Conservation (phyloP, 2,797 vertebrate genomes). For the Sebastes diaconus region DNA sequence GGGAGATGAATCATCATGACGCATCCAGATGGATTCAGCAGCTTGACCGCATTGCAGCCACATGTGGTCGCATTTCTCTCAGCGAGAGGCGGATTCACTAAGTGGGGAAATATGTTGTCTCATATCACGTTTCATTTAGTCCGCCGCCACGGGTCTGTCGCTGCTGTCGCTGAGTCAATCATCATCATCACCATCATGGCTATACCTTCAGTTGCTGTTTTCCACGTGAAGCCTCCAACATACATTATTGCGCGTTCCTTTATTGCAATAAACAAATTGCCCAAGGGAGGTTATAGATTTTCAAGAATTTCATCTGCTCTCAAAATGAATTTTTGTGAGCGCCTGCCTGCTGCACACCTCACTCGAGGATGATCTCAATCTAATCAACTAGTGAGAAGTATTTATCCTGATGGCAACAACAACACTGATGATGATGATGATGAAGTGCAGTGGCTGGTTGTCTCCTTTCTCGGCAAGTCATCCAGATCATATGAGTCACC, state of each 20-base stretch:
- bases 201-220: slow-evolving; percentile 2
- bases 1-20: slow-evolving; percentile 44
- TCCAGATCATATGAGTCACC: slow-evolving; percentile 36
- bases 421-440: slow-evolving; percentile 15
- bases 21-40: neutral
- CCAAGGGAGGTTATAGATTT: slow-evolving; percentile 36
- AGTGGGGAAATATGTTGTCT: slow-evolving; percentile 14
- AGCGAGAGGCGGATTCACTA: neutral
- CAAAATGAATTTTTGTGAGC: neutral
- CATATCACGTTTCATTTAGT: slow-evolving; percentile 9
- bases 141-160: neutral
- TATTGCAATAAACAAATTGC: slow-evolving; percentile 32
- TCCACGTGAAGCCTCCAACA: neutral
- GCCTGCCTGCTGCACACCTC: neutral
- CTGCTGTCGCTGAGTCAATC: slow-evolving; percentile 6
- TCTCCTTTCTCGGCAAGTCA: slow-evolving; percentile 24
- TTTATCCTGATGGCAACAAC: slow-evolving; percentile 11
- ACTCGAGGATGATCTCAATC: neutral
- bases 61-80: neutral
- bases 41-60: neutral
- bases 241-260: slow-evolving; percentile 1
- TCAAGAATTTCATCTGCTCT: slow-evolving; percentile 32
- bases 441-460: slow-evolving; percentile 23
- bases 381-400: neutral
- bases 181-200: neutral